These are phyloP conservation scores for Ophion obscuratus DNA, from an alignment of 2,888 invertebrate genomes.

Conservation along the genomic window DNA sequence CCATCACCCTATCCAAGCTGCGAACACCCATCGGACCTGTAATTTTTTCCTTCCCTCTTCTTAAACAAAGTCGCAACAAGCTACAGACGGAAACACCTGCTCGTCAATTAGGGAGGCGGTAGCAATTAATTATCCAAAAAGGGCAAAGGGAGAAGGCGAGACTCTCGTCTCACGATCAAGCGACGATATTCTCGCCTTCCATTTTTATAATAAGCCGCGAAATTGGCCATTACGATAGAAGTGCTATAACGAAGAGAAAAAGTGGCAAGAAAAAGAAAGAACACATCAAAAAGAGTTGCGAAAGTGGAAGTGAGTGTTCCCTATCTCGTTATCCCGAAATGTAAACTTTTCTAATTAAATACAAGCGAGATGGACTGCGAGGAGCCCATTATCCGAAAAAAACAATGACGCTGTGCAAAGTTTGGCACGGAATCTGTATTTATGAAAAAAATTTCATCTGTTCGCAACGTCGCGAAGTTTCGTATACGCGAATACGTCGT, in stretches of 20 bases:
- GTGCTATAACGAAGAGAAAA: background rate
- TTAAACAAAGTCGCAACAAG: slow-evolving; percentile 18
- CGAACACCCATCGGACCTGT: background rate
- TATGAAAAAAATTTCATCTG: background rate
- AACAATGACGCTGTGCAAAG: slow-evolving; percentile 32
- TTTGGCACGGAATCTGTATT: slow-evolving; percentile 1
- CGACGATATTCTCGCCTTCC: slow-evolving; percentile 18
- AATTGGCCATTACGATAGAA: slow-evolving; percentile 26
- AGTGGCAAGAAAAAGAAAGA: background rate
- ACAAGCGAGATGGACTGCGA: background rate
- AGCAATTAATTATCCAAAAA: slow-evolving; percentile 66
- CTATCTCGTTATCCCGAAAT: slow-evolving; percentile 1
- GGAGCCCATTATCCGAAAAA: slow-evolving; percentile 23
- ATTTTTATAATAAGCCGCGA: slow-evolving; percentile 17
- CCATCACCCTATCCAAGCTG: background rate
- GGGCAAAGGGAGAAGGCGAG: slow-evolving; percentile 45
- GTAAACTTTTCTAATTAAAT: slow-evolving; percentile 55
- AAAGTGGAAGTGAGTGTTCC: slow-evolving; percentile 29
- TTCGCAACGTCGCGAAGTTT: background rate
- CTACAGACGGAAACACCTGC: slow-evolving; percentile 54
- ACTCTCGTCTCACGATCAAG: slow-evolving; percentile 16
- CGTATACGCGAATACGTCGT: background rate
- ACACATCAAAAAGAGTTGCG: background rate
- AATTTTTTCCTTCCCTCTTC: background rate
- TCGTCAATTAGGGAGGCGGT: slow-evolving; percentile 54